Evolutionary conservation across 2,888 invertebrate species (phyloP), one percentile per base, ranked within the genome.

Genomic region (Ptycholaimellus sp.): DNA sequence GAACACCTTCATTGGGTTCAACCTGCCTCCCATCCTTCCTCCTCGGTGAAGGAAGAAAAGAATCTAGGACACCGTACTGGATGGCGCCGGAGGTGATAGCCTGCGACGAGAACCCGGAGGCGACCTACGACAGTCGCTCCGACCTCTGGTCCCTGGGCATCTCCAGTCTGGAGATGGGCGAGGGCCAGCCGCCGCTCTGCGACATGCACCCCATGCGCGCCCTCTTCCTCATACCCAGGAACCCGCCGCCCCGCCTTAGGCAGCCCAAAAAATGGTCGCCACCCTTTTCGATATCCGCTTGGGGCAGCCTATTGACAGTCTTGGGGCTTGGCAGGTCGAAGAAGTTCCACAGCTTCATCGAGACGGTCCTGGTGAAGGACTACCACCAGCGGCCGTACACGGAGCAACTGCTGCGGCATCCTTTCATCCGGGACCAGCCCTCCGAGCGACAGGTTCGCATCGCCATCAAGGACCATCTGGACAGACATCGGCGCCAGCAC

Each of bases 81-180:
- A 93, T 93, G 93, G 90, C 90, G 29, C 93, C 90, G 2, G 93
- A 93, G 69, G 93, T 93, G 33, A 96, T 96, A 57, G 96, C 93
- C 39, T 99, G 96, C 64, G 96, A 99, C 65, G 93, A 96, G 65
- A 96, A 96, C 66, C 85, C 90, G 33, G 93, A 96, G 60, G 93
- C 96, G 41, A 99, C 96, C 17, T 99, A 99, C 59, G 96, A 99
- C 66, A 90, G 51, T 16, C 53, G 66, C 58, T 67, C 66, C 50
- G 69, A 69, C 51, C 51, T 69, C 34, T 69, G 69, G 69, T 69
- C 68, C n/a, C 51, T 70, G 41, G 68, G 54, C 30, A 99, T 99
- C 57, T 96, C 93, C 40, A 85, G 93, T 36, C 70, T 99, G 45
- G 96, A 99, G 70, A 13, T 33, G 14, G 13, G 7, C 7, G 13